These are phyloP conservation scores for Pseudochaenichthys georgianus DNA, from an alignment of 2,797 vertebrate genomes.

Conservation along the genomic window DNA sequence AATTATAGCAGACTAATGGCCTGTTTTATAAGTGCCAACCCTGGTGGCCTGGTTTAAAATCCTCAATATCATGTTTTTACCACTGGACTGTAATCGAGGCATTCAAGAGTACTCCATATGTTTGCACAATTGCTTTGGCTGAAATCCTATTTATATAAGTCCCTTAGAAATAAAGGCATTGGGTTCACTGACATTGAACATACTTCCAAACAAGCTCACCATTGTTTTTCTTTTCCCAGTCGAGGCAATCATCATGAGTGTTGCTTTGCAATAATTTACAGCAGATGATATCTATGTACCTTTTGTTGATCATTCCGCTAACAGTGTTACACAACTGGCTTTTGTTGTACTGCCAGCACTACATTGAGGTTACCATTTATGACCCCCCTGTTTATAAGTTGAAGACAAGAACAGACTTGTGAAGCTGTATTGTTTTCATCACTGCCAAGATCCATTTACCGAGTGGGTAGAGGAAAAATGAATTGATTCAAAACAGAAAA, in stretches of 20 bases:
- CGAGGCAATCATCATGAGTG: constrained; percentile 29
- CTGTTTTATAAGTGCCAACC: constrained; percentile 65
- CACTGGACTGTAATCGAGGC: constrained; percentile 47
- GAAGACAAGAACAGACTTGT: constrained; percentile 46
- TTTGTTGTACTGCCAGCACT: constrained; percentile 46
- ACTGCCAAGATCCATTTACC: constrained; percentile 67
- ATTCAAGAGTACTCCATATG: constrained; percentile 36
- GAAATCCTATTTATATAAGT: constrained; percentile 26
- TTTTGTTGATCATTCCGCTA: constrained; percentile 41
- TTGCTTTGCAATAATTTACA: constrained; percentile 61
- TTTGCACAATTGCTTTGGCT: constrained; percentile 22
- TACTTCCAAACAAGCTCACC: constrained; percentile 38
- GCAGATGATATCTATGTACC: constrained; percentile 66
- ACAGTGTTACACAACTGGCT: constrained; percentile 32
- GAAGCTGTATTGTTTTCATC: constrained; percentile 62
- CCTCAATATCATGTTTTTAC: constrained; percentile 36
- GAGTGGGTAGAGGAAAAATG: constrained; percentile 71
- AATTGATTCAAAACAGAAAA: constrained; percentile 70
- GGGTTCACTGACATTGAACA: neutral
- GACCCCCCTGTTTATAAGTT: constrained; percentile 32
- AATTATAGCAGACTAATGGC: constrained; percentile 78
- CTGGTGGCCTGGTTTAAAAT: constrained; percentile 60
- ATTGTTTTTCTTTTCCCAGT: constrained; percentile 52
- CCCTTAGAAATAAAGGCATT: constrained; percentile 23
- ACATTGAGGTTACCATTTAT: constrained; percentile 32